A percentile compares a stretch with the other conserved stretches of the same genome.
phyloP scores from a whole-genome alignment of 2,797 vertebrate species.

The Eulemur mongoz region DNA sequence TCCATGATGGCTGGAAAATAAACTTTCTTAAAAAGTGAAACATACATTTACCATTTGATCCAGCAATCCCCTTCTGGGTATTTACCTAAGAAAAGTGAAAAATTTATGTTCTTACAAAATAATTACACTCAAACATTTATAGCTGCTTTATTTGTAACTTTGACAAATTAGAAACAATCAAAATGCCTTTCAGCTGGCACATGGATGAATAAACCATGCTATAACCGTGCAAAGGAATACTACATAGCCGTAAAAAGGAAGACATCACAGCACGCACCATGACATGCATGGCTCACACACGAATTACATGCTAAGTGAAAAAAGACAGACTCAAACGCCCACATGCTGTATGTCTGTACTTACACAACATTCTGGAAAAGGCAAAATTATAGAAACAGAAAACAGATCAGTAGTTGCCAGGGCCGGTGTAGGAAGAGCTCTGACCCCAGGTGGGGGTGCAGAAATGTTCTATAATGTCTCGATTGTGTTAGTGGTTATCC shows the following conservation, averaged over 20 bases:
- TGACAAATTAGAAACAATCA: not conserved
- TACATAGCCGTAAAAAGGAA: rapidly evolving
- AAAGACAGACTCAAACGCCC: not conserved
- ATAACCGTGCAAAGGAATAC: rapidly evolving
- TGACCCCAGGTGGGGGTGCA: rapidly evolving
- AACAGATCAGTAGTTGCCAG: rapidly evolving
- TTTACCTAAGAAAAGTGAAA: not conserved
- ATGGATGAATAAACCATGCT: not conserved
- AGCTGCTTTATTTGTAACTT: not conserved
- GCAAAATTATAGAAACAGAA: not conserved
- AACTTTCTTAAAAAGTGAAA: not conserved
- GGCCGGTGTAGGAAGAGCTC: rapidly evolving
- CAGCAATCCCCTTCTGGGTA: not conserved
- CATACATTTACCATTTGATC: not conserved
- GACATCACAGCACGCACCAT: rapidly evolving
- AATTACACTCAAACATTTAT: not conserved
- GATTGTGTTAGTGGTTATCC: too few relatives aligned
- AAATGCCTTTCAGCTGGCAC: not conserved
- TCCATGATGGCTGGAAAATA: not conserved
- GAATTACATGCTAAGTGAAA: not conserved
- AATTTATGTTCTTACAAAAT: not conserved
- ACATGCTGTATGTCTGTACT: rapidly evolving
- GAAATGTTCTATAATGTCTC: rapidly evolving
- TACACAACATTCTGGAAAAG: not conserved
- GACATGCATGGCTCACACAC: rapidly evolving